Conservation (phyloP, 30 jellyfish, hydroid and myxozoan species). For the Chrysaora quinquecirrha region DNA sequence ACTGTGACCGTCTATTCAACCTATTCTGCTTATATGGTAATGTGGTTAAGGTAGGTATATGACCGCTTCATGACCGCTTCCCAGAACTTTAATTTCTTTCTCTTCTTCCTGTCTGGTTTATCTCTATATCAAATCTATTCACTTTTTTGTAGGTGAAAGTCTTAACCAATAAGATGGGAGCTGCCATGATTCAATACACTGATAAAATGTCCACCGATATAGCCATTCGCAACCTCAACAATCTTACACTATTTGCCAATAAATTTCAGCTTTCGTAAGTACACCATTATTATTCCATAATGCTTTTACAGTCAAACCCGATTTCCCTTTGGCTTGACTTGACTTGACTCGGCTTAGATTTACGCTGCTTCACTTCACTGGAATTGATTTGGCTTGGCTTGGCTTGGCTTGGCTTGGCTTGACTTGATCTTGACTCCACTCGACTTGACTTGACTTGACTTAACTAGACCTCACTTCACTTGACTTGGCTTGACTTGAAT, state of each 20-base stretch:
- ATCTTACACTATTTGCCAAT: constrained; percentile 88
- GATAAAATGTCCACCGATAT: constrained; percentile 98
- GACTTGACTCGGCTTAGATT: no score
- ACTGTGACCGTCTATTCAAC: constrained; percentile 96
- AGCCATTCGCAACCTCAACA: constrained; percentile 93
- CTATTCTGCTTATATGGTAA: constrained; percentile 95
- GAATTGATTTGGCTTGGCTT: no score
- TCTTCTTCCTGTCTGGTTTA: neutral
- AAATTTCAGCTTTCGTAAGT: constrained; percentile 97
- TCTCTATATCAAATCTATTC: no score
- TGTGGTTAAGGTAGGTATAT: constrained; percentile 88
- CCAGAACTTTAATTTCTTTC: neutral
- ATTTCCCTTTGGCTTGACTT: neutral
- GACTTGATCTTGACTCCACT: no score
- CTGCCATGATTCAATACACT: constrained; percentile 98
- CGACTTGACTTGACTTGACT: no score
- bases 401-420: no score
- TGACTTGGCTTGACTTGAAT: no score
- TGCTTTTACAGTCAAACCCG: neutral
- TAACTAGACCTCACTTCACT: no score
- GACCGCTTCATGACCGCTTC: neutral
- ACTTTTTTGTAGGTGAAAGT: constrained; percentile 85
- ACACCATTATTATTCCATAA: neutral
- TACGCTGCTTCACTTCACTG: no score
- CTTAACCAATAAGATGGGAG: constrained; percentile 93